These are phyloP conservation scores for Strigamia crassipes DNA, from an alignment of 2,888 invertebrate genomes.

Conservation along the genomic window DNA sequence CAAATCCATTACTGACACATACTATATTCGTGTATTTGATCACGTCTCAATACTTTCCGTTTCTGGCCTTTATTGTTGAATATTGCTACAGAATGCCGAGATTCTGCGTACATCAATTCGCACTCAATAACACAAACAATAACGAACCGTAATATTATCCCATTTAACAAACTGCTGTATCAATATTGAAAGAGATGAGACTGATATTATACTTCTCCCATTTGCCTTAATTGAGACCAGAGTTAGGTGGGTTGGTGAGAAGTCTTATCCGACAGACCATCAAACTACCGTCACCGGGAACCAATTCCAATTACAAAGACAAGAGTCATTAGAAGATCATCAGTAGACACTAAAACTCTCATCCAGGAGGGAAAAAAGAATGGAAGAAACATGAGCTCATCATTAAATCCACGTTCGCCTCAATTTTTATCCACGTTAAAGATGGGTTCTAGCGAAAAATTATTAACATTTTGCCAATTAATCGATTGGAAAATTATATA, in stretches of 20 bases:
- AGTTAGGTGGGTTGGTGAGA: slow-evolving; percentile 1
- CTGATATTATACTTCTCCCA: slow-evolving; percentile 14
- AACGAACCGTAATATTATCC: neutral
- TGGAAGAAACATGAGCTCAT: neutral
- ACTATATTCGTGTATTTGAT: no score
- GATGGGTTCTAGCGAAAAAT: neutral
- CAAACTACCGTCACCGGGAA: slow-evolving; percentile 13
- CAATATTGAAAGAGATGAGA: neutral
- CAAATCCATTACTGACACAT: no score
- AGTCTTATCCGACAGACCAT: slow-evolving; percentile 28
- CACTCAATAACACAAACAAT: neutral
- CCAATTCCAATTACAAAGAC: slow-evolving; percentile 42
- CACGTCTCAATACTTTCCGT: no score
- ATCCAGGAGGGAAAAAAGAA: neutral
- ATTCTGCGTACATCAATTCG: neutral
- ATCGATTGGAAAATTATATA: neutral
- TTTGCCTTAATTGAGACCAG: slow-evolving; percentile 34
- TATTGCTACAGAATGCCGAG: no score
- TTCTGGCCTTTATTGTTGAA: no score
- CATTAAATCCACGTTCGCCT: slow-evolving; percentile 10
- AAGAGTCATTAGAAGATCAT: slow-evolving; percentile 40
- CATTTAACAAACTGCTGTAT: neutral
- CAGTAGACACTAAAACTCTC: neutral
- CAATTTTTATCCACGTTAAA: neutral
- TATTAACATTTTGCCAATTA: neutral